Evolutionary conservation across 2,797 vertebrate species (phyloP), one percentile per base, ranked within the genome.

Genomic region (Tadarida brasiliensis): DNA sequence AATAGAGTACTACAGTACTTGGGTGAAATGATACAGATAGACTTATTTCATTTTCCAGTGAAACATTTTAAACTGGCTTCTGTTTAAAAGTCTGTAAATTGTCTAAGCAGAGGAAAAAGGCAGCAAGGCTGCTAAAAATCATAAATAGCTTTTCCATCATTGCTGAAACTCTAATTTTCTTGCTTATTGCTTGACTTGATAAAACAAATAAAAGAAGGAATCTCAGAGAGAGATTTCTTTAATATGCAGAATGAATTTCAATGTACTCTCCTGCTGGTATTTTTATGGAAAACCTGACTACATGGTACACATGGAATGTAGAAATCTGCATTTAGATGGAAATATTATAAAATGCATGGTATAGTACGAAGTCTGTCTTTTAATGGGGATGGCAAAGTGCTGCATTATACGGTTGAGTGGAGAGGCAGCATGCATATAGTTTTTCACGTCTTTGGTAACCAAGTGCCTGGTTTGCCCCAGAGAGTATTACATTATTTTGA

Each of bases 281-380:
- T 98, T 98, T 98, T 98, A 98, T 99, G 98, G 97, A 98, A 99
- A 99, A 98, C 76, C 98, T 98, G 97, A 98, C 96, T 98, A 93
- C 97, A 96, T 97, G 92, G 97, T 98, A 98, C 94, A 98, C 97
- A 98, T 97, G 97, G 97, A 98, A 98, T 91, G 97, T 96, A 98
- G 98, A 98, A 99, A 99, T 99, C 98, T 99, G 98, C 99, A 99
- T 99, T 99, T 99, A 99, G 98, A 99, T 99, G 97, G 98, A 98
- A 98, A 98, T 98, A 98, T 98, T 99, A 98, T 98, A 97, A 98
- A 98, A 98, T 98, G 98, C 97, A 97, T 98, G 95, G 98, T 97
- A 96, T 90, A 93, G 82, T 98, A 97, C 95, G 97, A 98, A 98
- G 96, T 97, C 95, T 81, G 98, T 87, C 94, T 98, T 98, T 98